Percentiles rank a stretch among this genome's conserved stretches.
Conservation (phyloP, 2,113 vertebrate species). For the Phalacrocorax pelagicus region DNA sequence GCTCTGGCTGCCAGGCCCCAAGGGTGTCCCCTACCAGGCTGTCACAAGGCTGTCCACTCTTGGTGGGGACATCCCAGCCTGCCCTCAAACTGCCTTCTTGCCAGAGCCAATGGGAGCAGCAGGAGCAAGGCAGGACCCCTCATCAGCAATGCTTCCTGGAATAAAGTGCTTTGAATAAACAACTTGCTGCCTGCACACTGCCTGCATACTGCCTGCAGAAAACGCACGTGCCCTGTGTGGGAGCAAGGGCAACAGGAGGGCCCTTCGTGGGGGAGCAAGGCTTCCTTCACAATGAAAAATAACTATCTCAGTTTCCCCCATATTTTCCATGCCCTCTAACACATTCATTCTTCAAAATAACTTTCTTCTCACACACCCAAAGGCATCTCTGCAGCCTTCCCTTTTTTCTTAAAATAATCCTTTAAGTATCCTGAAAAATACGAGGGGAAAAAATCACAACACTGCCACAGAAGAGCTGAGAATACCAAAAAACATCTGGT, state of each 20-base stretch:
- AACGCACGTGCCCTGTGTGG: background rate
- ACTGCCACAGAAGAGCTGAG: constrained; percentile 11
- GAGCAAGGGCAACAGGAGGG: constrained; percentile 32
- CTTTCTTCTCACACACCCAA: constrained; percentile 30
- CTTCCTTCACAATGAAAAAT: background rate
- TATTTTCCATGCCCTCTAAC: constrained; percentile 45
- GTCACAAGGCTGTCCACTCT: background rate
- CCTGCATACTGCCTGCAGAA: background rate
- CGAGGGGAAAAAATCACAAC: background rate
- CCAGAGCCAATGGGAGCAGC: fast-evolving
- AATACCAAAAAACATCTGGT: constrained; percentile 71
- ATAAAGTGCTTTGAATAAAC: background rate
- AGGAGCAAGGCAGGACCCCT: background rate
- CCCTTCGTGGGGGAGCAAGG: background rate
- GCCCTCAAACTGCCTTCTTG: background rate
- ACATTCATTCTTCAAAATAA: constrained; percentile 49
- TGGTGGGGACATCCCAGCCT: fast-evolving
- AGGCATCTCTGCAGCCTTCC: constrained; percentile 25
- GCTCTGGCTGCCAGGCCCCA: background rate
- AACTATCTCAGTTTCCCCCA: background rate
- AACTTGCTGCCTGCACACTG: background rate
- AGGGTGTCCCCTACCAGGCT: background rate
- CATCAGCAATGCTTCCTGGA: background rate
- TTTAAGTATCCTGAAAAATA: constrained; percentile 39
- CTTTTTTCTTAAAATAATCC: constrained; percentile 36